phyloP scores from a whole-genome alignment of 2,888 invertebrate genomes.

The Synergus gifuensis region DNA sequence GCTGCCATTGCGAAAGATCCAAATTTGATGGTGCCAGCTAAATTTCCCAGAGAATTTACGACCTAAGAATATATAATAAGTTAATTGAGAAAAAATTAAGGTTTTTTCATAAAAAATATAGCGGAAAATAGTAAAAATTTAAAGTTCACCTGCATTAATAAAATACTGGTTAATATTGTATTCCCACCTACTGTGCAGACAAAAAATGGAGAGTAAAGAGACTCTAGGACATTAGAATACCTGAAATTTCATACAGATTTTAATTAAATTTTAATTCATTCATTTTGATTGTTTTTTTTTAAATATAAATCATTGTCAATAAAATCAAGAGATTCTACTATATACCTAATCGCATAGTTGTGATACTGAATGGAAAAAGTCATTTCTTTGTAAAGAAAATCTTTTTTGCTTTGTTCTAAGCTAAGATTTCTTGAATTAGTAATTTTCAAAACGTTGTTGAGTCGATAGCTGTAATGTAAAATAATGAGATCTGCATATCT shows the following conservation, averaged over 20 bases:
- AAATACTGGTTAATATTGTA: neutral
- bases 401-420: neutral
- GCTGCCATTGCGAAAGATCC: neutral
- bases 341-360: constrained; percentile 3
- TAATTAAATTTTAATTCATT: too few relatives aligned
- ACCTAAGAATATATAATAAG: neutral
- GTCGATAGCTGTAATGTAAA: constrained; percentile 3
- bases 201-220: neutral
- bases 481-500: too few relatives aligned
- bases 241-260: neutral
- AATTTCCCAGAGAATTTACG: neutral
- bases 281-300: too few relatives aligned
- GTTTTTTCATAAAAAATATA: neutral
- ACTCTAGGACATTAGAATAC: neutral
- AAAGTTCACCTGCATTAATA: neutral
- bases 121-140: neutral
- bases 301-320: too few relatives aligned
- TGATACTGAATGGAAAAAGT: neutral
- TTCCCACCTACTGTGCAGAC: neutral
- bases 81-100: too few relatives aligned
- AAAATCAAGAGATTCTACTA: too few relatives aligned
- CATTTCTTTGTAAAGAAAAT: neutral
- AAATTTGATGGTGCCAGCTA: neutral
- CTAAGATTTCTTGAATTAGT: too few relatives aligned
- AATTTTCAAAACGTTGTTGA: neutral